phyloP scores from a whole-genome alignment of 2,888 invertebrate species.

The Idaea biselata region DNA sequence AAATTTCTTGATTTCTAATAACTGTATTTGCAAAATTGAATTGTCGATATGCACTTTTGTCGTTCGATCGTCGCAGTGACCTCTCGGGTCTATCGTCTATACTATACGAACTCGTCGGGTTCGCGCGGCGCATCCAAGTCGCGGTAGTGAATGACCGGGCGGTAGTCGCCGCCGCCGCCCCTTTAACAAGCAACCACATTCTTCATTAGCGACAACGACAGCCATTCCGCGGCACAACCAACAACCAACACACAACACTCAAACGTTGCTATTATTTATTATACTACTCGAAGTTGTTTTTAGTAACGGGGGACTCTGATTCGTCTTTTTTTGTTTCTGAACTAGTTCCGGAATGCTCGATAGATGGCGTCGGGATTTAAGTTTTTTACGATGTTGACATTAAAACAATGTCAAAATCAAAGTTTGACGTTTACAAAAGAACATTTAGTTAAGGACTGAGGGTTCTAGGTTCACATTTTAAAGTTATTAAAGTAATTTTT shows the following conservation, averaged over 20 bases:
- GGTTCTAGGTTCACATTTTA: no score
- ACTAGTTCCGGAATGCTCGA: no score
- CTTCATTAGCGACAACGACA: conserved; percentile 34
- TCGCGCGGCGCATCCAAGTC: conserved; percentile 96
- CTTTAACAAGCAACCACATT: conserved; percentile 82
- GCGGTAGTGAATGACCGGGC: conserved; percentile 94
- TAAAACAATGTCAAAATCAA: no score
- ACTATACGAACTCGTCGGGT: conserved; percentile 92
- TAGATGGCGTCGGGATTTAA: no score
- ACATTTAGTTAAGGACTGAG: no score
- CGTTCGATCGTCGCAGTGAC: conserved; percentile 20
- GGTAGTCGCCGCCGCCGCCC: conserved; percentile 88
- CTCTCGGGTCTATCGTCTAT: conserved; percentile 59
- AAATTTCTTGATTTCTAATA: neutral
- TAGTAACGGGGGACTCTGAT: neutral
- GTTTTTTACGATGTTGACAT: no score
- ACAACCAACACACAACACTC: conserved; percentile 37
- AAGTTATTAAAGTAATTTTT: no score
- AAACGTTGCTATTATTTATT: conserved; percentile 32
- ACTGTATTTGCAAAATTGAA: neutral
- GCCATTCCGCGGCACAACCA: conserved; percentile 28
- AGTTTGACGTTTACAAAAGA: no score
- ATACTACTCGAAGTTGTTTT: neutral
- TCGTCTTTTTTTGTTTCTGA: no score
- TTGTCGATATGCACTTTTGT: neutral